Evolutionary conservation across 2,113 vertebrate species (phyloP).

Genomic region (Paedocypris sp.): DNA sequence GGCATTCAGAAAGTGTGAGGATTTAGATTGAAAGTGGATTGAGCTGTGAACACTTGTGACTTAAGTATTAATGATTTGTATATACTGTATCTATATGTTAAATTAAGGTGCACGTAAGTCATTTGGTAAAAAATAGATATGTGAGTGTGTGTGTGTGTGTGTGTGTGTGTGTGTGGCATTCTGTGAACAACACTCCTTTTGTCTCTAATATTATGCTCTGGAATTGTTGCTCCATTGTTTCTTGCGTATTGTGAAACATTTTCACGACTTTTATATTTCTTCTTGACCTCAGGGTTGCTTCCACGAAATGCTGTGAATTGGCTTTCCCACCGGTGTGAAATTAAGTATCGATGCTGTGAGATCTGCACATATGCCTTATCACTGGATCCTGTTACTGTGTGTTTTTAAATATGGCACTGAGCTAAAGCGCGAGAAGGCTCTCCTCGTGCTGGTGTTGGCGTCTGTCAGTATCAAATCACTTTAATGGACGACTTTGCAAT

Average conservation of each 20-base stretch:
- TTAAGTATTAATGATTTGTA: too few species aligned
- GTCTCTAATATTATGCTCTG: too few species aligned
- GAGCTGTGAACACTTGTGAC: too few species aligned
- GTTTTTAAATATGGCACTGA: neutral
- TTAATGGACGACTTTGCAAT: too few species aligned
- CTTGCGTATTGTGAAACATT: neutral
- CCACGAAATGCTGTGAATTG: neutral
- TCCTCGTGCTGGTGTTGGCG: neutral
- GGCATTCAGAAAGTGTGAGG: too few species aligned
- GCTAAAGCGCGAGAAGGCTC: neutral
- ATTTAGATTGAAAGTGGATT: too few species aligned
- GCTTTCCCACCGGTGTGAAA: neutral
- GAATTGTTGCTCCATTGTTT: neutral
- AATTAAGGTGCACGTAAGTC: too few species aligned
- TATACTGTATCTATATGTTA: too few species aligned
- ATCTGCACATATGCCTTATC: neutral
- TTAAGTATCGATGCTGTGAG: neutral
- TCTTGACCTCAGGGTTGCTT: slow-evolving; percentile 5
- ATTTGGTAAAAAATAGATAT: too few species aligned
- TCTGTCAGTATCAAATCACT: neutral
- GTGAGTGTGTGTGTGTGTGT: too few species aligned
- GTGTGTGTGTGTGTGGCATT: too few species aligned
- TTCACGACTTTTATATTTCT: neutral
- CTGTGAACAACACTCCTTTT: neutral
- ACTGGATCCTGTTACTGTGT: neutral